phyloP scores from a whole-genome alignment of 2,113 vertebrate genomes.

The Chaetops frenatus region DNA sequence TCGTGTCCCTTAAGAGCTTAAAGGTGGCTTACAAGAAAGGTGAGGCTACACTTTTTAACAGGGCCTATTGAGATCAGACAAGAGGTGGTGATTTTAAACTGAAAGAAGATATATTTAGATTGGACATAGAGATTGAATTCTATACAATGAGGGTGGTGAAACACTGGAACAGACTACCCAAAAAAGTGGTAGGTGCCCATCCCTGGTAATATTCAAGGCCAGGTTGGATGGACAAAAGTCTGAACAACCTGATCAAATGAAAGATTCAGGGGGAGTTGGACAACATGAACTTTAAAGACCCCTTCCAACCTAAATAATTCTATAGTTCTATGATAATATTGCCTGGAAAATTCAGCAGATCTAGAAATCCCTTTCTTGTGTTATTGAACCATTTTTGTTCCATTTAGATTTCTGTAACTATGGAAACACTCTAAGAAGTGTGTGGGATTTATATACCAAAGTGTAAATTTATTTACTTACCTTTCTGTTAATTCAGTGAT shows the following conservation, averaged over 20 bases:
- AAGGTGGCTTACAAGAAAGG: background rate
- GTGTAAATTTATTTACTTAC: background rate
- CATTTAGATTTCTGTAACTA: background rate
- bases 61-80: fast-evolving
- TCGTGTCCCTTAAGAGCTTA: background rate
- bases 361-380: background rate
- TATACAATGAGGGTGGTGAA: background rate
- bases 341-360: background rate
- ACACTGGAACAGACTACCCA: background rate
- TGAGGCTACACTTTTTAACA: background rate
- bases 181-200: background rate
- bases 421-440: background rate
- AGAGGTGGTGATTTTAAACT: background rate
- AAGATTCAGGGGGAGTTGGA: background rate
- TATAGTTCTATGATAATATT: background rate
- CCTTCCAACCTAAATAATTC: background rate
- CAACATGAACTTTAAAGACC: background rate
- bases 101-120: background rate
- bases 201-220: background rate
- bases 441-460: background rate
- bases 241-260: background rate
- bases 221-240: background rate
- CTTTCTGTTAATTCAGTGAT: background rate
- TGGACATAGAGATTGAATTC: background rate
- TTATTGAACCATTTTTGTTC: background rate